These are phyloP conservation scores for Phyllotis vaccarum DNA, from an alignment of 2,797 vertebrate genomes.

Conservation along the genomic window DNA sequence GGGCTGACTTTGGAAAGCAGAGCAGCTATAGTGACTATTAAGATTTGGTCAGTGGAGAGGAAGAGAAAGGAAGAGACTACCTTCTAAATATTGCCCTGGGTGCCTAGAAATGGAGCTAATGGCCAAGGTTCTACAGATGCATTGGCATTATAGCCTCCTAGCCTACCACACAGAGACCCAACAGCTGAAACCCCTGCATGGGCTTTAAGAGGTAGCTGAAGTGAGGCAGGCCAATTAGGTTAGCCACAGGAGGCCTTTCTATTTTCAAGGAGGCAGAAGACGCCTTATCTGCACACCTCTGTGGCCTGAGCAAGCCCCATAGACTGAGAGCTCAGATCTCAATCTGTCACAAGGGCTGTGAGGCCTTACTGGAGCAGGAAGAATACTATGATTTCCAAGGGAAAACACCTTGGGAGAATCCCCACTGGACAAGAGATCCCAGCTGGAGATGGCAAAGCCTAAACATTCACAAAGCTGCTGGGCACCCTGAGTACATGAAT, in stretches of 20 bases:
- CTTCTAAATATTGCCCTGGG: background rate
- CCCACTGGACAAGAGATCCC: constrained; percentile 39
- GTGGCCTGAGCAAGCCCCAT: background rate
- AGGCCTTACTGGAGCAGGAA: background rate
- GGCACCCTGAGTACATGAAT: background rate
- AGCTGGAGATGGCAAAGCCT: constrained; percentile 33
- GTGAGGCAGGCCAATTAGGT: constrained; percentile 25
- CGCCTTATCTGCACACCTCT: background rate
- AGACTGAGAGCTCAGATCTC: background rate
- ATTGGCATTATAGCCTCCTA: background rate
- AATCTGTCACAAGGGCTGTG: background rate
- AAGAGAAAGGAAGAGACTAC: background rate
- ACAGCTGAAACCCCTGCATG: background rate
- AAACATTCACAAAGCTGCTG: background rate
- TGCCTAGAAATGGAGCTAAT: background rate
- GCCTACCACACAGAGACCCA: background rate
- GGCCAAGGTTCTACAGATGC: background rate
- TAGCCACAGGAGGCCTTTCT: constrained; percentile 7
- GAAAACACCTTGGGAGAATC: background rate
- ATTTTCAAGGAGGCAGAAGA: background rate
- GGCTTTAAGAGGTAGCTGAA: constrained; percentile 79
- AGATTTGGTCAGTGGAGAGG: constrained; percentile 70
- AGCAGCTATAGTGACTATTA: constrained; percentile 65
- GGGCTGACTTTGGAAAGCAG: constrained; percentile 77
- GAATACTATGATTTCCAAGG: constrained; percentile 16